Percentiles rank a stretch among this genome's conserved stretches.
These are phyloP conservation scores for Pristionchus arcanus DNA, from an alignment of 2,888 invertebrate genomes.

Conservation along the genomic window DNA sequence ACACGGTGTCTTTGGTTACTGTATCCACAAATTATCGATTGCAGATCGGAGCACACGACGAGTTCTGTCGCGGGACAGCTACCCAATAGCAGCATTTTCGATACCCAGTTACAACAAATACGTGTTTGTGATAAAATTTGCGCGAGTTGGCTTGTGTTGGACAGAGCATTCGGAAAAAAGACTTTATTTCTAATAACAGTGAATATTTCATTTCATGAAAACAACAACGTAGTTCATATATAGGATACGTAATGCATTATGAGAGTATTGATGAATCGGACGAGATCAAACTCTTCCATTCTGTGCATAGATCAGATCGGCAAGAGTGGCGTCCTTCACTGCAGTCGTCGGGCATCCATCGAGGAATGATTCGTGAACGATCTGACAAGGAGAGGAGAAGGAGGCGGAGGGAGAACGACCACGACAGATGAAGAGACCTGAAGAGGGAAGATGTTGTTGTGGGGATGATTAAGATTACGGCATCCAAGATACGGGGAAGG, in stretches of 20 bases:
- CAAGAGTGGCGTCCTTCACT: not conserved
- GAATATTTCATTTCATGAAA: too few species aligned
- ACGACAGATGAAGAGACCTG: constrained; percentile 16
- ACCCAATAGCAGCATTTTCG: constrained; percentile 22
- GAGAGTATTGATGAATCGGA: too few species aligned
- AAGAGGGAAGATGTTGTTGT: too few species aligned
- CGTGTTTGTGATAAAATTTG: constrained; percentile 44
- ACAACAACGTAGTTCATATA: too few species aligned
- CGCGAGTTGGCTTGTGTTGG: not conserved
- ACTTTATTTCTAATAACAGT: not conserved
- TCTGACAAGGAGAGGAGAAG: not conserved
- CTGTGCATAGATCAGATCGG: not conserved
- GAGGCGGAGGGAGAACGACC: not conserved
- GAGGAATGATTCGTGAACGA: not conserved
- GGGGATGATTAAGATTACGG: too few species aligned
- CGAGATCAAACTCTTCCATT: not conserved
- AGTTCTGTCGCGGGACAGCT: not conserved
- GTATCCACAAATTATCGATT: not conserved
- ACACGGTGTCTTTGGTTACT: not conserved
- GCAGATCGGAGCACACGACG: not conserved
- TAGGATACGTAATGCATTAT: too few species aligned
- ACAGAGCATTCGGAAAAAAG: not conserved
- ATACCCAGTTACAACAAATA: constrained; percentile 36
- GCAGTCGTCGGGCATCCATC: not conserved
- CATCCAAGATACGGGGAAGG: too few species aligned